Base-by-base conservation (phyloP, 1,140 invertebrate genomes). In the Gerris buenoi region DNA sequence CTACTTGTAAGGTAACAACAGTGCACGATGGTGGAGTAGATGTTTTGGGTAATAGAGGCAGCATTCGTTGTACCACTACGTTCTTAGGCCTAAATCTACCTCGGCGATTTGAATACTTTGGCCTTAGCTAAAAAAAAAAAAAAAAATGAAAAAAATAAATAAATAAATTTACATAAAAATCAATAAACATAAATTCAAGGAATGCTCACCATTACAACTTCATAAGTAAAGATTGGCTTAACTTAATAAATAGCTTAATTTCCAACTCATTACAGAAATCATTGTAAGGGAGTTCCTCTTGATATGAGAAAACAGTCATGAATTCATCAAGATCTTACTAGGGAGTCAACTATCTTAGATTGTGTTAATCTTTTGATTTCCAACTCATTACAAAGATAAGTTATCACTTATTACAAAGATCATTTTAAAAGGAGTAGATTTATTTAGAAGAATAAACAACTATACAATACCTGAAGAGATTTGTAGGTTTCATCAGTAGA, bases 21-120 rank as follows among this genome's bases (percentile, higher is more conserved):
- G 64, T 65, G 23, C 64, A 67, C 63, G 76, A 73, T 63, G 74
- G 76, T 1, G 73, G 74, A 66, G 74, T 77, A 18, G 72, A 69
- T 25, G 77, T 73, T 67, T 81, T 79, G 15, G 79, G 78, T 26
- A 80, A 73, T 25, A 83, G 69, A 2, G 83, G 82, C 23, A 83
- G 71, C 74, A 81, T 79, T 65, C 83, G 75, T 74, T 84, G 83
- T 14, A 84, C 81, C 28, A 85, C 80, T 2, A 84, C 78, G 77
- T 77, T 28, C 80, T 76, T 23, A 69, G 72, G 58, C 29, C 79
- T 69, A 68, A 74, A 73, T 74, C 82, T 65, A 65, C 68, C 68
- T 5, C 65, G 65, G 0, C 68, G 46, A 28, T 69, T 63, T 23
- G 60, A 67, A 28, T 65, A 67, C 63, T 65, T 69, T 22, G 65